These are phyloP conservation scores for Apus apus DNA, from an alignment of 2,113 vertebrate species.

Conservation along the genomic window DNA sequence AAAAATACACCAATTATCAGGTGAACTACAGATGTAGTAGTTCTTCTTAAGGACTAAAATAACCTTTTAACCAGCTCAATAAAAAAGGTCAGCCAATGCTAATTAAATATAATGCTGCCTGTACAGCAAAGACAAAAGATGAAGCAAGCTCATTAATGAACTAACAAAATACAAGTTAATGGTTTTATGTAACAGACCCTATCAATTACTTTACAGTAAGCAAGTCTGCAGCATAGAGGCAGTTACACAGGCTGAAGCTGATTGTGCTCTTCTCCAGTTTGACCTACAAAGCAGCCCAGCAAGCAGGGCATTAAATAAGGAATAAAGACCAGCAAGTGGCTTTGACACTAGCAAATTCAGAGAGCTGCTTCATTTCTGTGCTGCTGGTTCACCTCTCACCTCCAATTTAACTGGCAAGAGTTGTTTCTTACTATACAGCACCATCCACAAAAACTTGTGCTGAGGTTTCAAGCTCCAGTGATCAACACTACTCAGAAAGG, in stretches of 20 bases:
- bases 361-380: neutral
- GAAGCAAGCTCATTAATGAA: constrained; percentile 56
- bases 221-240: neutral
- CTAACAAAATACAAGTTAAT: constrained; percentile 62
- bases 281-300: neutral
- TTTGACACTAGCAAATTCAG: neutral
- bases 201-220: constrained; percentile 40
- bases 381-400: neutral
- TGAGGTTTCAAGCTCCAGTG: neutral
- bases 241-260: neutral
- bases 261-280: neutral
- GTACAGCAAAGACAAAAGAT: constrained; percentile 32
- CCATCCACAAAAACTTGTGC: neutral
- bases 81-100: constrained; percentile 67
- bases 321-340: accelerated
- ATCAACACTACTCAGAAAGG: neutral
- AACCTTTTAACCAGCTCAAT: constrained; percentile 71
- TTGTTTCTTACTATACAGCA: neutral
- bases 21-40: constrained; percentile 29
- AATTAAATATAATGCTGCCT: constrained; percentile 60
- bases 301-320: neutral
- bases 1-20: constrained; percentile 60
- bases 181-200: neutral
- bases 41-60: constrained; percentile 68
- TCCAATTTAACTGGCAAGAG: neutral